Percentiles rank a stretch among this genome's conserved stretches.
Conservation (phyloP, 2,888 invertebrate species). For the Chromoteleia sp. region DNA sequence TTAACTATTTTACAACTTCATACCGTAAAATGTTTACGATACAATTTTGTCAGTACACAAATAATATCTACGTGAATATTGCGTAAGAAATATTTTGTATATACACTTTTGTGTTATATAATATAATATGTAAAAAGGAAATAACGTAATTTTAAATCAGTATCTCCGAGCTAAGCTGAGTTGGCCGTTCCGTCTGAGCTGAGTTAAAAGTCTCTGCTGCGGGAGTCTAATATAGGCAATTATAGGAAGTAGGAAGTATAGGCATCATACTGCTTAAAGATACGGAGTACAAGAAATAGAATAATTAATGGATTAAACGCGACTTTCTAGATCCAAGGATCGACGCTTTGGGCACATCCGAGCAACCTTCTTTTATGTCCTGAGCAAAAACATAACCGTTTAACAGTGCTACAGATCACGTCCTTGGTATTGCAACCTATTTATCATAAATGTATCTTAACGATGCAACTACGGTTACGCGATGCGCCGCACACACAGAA, state of each 20-base stretch:
- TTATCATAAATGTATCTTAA: conserved; percentile 21
- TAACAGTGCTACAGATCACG: conserved; percentile 4
- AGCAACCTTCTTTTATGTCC: conserved; percentile 37
- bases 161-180: too few relatives aligned
- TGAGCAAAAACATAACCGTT: conserved; percentile 10
- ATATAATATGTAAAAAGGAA: too few relatives aligned
- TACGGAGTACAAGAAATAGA: conserved; percentile 29
- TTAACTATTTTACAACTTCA: too few relatives aligned
- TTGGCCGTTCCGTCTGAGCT: too few relatives aligned
- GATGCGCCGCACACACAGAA: background rate
- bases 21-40: too few relatives aligned
- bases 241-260: conserved; percentile 59
- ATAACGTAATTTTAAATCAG: too few relatives aligned
- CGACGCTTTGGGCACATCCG: conserved; percentile 39
- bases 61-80: too few relatives aligned
- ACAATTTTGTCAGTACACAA: too few relatives aligned
- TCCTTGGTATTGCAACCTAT: conserved; percentile 13
- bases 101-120: too few relatives aligned
- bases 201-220: too few relatives aligned
- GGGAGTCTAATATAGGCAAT: conserved; percentile 13
- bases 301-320: conserved; percentile 46
- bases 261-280: conserved; percentile 40
- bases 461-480: background rate
- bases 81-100: too few relatives aligned
- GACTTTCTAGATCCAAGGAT: conserved; percentile 68